These are phyloP conservation scores for Scartelaos histophorus DNA, from an alignment of 2,113 vertebrate species.

Conservation along the genomic window DNA sequence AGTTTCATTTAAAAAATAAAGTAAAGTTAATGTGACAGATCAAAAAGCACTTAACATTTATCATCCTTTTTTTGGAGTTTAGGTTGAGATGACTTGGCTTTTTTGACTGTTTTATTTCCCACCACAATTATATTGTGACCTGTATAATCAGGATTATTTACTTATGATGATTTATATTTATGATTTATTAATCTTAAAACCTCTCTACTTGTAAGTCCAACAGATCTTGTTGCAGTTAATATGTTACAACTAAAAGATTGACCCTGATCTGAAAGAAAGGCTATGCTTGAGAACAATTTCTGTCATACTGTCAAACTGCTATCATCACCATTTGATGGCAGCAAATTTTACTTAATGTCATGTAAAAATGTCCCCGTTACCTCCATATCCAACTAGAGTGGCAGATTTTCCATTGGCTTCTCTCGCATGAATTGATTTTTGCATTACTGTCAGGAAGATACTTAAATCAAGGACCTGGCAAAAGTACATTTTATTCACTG, in stretches of 20 bases:
- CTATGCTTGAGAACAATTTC: neutral
- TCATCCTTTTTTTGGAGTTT: neutral
- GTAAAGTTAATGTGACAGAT: neutral
- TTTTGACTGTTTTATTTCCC: no score
- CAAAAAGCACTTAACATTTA: neutral
- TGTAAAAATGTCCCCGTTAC: conserved; percentile 54
- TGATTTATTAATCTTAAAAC: neutral
- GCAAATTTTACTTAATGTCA: conserved; percentile 49
- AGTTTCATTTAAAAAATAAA: no score
- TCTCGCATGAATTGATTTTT: conserved; percentile 60
- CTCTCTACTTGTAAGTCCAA: neutral
- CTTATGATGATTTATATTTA: no score
- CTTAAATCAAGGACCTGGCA: conserved; percentile 36
- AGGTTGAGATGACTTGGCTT: neutral
- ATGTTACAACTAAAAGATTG: neutral
- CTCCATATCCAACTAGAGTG: conserved; percentile 54
- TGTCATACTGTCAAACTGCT: conserved; percentile 24
- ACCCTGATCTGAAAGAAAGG: neutral
- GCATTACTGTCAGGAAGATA: conserved; percentile 40
- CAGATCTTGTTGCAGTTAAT: neutral
- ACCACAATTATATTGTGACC: neutral
- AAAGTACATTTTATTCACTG: neutral
- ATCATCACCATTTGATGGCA: conserved; percentile 32
- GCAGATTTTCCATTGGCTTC: conserved; percentile 48
- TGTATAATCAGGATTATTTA: neutral